Base-by-base conservation (phyloP, 2,888 invertebrate species). In the Scrobipalpa costella region DNA sequence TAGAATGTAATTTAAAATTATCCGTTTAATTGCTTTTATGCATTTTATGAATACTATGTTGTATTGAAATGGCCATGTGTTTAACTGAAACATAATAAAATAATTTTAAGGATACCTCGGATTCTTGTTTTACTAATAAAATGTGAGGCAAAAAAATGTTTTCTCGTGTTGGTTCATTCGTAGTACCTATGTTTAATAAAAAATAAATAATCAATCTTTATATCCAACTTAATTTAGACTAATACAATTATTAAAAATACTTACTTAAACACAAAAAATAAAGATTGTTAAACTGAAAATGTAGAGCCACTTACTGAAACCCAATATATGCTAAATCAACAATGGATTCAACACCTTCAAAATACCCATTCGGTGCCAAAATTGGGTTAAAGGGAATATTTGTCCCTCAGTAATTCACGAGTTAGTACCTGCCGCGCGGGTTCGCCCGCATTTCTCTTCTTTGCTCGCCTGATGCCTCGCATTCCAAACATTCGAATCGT, bases 401-500 rank as follows among this genome's bases (percentile, higher is more conserved):
- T 64, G 47, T 63, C 63, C 63, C 64, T 58, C 69, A 66, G 69
- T 68, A 66, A 65, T 65, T 63, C 60, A 60, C 17, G 60, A 49
- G 36, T 33, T 58, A 64, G 36, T 50, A n/a, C 50, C 52, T 49
- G 55, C 36, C 52, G 55, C 61, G 17, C 50, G 55, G 62, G 64
- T 57, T 50, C 15, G 40, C 57, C 61, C 65, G 61, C 65, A 63
- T 65, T 62, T 57, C 38, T 38, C 13, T 62, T 63, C 61, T 63
- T 63, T 62, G 55, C 66, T 68, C 70, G 71, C 70, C 67, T 70
- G 66, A 73, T 77, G 74, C 73, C 78, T 74, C 66, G 68, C 72
- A 82, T 83, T 76, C 81, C 80, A 61, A 68, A 71, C 75, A 77
- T 73, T 69, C 64, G 68, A 73, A 72, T 75, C 71, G 69, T 68